A percentile compares a stretch with the other conserved stretches of the same genome.
Conservation (phyloP, 2,888 invertebrate genomes). For the Sthenelais limicola region DNA sequence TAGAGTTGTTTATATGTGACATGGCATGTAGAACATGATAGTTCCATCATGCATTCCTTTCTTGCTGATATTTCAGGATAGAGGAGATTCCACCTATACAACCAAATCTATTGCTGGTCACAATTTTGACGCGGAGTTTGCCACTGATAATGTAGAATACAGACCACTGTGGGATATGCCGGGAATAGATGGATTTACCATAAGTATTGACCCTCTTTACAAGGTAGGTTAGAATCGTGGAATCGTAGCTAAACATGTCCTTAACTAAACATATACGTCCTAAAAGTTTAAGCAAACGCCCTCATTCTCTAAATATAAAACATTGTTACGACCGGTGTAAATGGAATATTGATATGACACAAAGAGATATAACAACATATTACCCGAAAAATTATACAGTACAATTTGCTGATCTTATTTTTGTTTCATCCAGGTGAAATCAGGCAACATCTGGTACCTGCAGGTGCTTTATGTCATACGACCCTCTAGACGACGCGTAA, state of each 20-base stretch:
- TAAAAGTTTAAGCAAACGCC: too few species aligned
- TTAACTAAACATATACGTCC: neutral
- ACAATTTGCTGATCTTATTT: neutral
- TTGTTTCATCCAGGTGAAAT: constrained; percentile 61
- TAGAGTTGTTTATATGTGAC: too few species aligned
- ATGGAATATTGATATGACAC: neutral
- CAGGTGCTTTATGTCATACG: constrained; percentile 71
- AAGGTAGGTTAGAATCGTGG: constrained; percentile 57
- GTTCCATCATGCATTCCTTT: neutral
- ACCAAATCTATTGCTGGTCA: constrained; percentile 61
- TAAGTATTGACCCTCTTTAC: constrained; percentile 71
- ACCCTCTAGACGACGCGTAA: too few species aligned
- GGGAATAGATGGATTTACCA: constrained; percentile 72
- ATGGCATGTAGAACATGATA: neutral
- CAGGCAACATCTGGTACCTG: constrained; percentile 72
- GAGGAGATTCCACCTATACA: constrained; percentile 63
- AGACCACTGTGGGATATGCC: constrained; percentile 58
- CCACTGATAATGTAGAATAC: constrained; percentile 61
- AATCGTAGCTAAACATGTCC: neutral
- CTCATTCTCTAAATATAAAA: too few species aligned
- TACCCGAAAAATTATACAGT: neutral
- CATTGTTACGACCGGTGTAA: neutral
- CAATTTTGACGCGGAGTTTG: constrained; percentile 69
- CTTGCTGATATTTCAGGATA: constrained; percentile 61
- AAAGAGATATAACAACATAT: neutral